Percentiles rank a stretch among this genome's conserved stretches.
phyloP scores from a whole-genome alignment of 2,113 vertebrate genomes.

The Platysteira castanea region DNA sequence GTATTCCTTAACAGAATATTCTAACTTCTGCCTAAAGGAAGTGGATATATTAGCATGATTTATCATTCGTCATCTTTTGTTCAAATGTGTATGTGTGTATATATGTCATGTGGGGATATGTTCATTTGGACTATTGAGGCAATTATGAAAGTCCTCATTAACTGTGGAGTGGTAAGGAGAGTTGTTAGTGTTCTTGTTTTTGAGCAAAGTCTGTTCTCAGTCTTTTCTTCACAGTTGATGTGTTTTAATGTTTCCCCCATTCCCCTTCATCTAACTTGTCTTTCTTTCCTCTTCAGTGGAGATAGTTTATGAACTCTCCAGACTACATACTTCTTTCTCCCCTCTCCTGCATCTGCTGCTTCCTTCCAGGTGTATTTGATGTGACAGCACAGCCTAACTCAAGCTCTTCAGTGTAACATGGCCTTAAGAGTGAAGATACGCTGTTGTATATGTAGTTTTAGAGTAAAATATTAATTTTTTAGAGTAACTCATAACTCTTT shows the following conservation, averaged over 20 bases:
- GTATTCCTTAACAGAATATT: background rate
- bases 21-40: background rate
- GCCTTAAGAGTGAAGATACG: background rate
- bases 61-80: background rate
- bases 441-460: background rate
- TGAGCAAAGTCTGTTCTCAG: background rate
- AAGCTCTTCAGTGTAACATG: background rate
- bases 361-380: constrained; percentile 40
- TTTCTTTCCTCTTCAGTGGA: constrained; percentile 36
- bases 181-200: background rate
- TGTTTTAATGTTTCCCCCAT: background rate
- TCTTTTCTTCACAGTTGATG: background rate
- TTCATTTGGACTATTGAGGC: background rate
- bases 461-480: background rate
- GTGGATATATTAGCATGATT: background rate
- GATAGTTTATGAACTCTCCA: constrained; percentile 20
- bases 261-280: background rate
- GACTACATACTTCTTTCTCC: background rate
- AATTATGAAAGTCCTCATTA: background rate
- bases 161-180: background rate
- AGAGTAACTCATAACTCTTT: background rate
- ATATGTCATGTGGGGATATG: background rate
- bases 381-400: background rate
- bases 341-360: background rate
- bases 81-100: background rate